These are phyloP conservation scores for Isotomurus palustris DNA, from an alignment of 2,888 invertebrate species.

Conservation along the genomic window DNA sequence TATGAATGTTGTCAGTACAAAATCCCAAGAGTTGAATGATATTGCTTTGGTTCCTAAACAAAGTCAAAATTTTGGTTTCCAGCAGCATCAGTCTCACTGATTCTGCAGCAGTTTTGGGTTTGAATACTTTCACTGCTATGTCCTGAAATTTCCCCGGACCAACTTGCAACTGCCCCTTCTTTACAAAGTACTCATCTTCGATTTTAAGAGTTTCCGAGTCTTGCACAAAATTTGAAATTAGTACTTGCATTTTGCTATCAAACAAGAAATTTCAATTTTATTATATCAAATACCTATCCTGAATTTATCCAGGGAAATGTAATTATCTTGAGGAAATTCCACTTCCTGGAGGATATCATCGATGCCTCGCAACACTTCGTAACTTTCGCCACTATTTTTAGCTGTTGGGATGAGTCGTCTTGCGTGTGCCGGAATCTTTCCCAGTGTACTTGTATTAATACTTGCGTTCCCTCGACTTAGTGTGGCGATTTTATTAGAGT, in stretches of 20 bases:
- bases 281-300: not conserved
- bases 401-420: not conserved
- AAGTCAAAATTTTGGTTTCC: constrained; percentile 13
- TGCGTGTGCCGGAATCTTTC: not conserved
- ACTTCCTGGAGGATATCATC: constrained; percentile 5
- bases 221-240: not conserved
- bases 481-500: not conserved
- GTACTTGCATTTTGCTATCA: not conserved
- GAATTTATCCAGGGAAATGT: not conserved
- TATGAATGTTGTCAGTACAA: constrained; percentile 17
- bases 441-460: not conserved
- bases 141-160: constrained; percentile 2
- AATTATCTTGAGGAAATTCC: not conserved
- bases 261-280: not conserved
- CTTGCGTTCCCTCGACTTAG: not conserved
- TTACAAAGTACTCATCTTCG: constrained; percentile 11
- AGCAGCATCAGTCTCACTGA: constrained; percentile 9
- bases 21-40: constrained; percentile 11
- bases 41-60: constrained; percentile 11
- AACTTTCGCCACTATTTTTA: not conserved
- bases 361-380: not conserved
- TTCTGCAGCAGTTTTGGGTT: not conserved
- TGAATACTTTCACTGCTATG: constrained; percentile 15
- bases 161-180: constrained; percentile 6
- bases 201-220: constrained; percentile 5